Evolutionary conservation across 2,888 invertebrate species (phyloP).

Genomic region (Molanna angustata): DNA sequence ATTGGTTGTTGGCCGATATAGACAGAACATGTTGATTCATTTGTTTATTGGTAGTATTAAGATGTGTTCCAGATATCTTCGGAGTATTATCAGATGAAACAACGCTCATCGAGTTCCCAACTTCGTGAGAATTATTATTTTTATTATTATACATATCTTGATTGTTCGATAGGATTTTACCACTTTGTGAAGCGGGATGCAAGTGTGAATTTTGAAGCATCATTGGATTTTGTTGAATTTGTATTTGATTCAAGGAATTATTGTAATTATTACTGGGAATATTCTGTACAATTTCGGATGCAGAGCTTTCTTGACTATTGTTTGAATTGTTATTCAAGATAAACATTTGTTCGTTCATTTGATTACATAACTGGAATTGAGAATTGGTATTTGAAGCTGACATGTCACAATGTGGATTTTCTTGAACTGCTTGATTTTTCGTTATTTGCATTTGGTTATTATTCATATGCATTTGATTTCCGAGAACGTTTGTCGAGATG

Average conservation of each 20-base stretch:
- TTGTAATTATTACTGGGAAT: slow-evolving; percentile 4
- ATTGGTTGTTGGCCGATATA: slow-evolving; percentile 49
- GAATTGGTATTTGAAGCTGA: slow-evolving; percentile 39
- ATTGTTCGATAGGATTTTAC: slow-evolving; percentile 18
- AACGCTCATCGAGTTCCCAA: slow-evolving; percentile 10
- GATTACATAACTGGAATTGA: slow-evolving; percentile 45
- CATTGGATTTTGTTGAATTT: slow-evolving; percentile 11
- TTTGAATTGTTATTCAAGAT: slow-evolving; percentile 16
- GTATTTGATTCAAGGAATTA: slow-evolving; percentile 23
- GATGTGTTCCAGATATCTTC: slow-evolving; percentile 6
- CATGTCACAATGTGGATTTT: slow-evolving; percentile 24
- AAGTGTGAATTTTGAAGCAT: slow-evolving; percentile 18
- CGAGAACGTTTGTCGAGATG: slow-evolving; percentile 14
- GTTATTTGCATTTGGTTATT: slow-evolving; percentile 48
- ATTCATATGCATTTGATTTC: slow-evolving; percentile 22
- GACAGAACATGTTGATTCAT: slow-evolving; percentile 29
- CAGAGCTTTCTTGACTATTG: slow-evolving; percentile 11
- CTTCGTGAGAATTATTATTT: slow-evolving; percentile 13
- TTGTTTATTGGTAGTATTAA: slow-evolving; percentile 18
- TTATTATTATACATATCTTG: slow-evolving; percentile 17
- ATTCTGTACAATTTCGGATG: slow-evolving; percentile 2
- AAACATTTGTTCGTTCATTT: slow-evolving; percentile 41
- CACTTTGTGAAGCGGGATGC: slow-evolving; percentile 18
- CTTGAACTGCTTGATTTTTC: slow-evolving; percentile 23
- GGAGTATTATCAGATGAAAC: slow-evolving; percentile 9